Evolutionary conservation across 2,797 vertebrate genomes (phyloP), one percentile per base, ranked within the genome.

Genomic region (Coluber constrictor): DNA sequence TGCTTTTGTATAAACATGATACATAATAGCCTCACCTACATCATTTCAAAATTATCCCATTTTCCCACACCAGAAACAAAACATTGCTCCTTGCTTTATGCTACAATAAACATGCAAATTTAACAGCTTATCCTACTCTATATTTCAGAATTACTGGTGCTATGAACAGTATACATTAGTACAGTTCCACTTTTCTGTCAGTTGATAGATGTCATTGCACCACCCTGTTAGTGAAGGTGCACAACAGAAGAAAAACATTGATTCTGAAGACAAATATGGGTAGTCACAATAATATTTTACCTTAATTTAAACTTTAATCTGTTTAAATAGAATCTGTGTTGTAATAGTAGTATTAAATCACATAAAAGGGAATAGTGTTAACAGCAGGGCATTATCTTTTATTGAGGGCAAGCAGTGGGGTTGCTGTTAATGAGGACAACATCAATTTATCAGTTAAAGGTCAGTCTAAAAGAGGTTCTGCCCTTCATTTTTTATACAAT

Each of bases 301-400:
- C 93, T 96, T 97, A 94, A 95, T 96, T 97, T 96, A 96, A 96
- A 92, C 93, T 54, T 90, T 96, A 97, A 97, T 96, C 90, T 90
- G 93, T 96, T 97, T 96, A 95, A 97, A 97, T 96, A 96, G 63
- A 94, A 97, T 96, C 94, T 96, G 94, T 94, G 94, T 94, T 94
- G 95, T 97, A 97, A 97, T 97, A 95, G 96, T 89, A 32, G 93
- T 0, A n/a, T 96, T 98, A 97, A 97, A 97, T 97, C 96, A 97
- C 93, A 96, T 95, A 95, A 97, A 96, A 88, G 66, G 94, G 97
- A 97, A 96, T 88, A 94, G 90, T 37, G 89, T 95, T 97, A 97
- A 96, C 97, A 97, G 97, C 97, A 94, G 97, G 97, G 96, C 96
- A 96, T 97, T 98, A 97, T 97, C 96, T 97, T 98, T 98, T 97